These are phyloP conservation scores for Drosophila recens DNA, from an alignment of 2,888 invertebrate genomes.

Conservation along the genomic window DNA sequence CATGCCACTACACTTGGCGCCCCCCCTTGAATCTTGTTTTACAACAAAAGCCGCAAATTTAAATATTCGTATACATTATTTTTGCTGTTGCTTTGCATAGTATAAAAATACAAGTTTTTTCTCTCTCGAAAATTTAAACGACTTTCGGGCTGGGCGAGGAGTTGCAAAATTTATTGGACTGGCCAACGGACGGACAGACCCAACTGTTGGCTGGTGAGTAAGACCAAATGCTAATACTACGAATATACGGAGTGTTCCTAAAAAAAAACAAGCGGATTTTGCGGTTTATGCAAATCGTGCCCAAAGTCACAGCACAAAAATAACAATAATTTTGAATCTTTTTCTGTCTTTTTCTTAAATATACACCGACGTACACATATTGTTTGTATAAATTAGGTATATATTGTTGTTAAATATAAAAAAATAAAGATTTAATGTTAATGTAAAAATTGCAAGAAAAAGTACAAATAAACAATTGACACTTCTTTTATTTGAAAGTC, in stretches of 20 bases:
- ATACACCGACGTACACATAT: conserved; percentile 25
- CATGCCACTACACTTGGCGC: conserved; percentile 27
- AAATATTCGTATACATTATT: conserved; percentile 41
- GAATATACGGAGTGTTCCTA: conserved; percentile 6
- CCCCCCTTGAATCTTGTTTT: conserved; percentile 26
- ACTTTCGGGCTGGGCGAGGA: conserved; percentile 30
- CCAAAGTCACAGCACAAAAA: conserved; percentile 54
- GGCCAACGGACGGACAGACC: conserved; percentile 11
- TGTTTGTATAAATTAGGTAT: conserved; percentile 13
- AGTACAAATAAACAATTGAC: conserved; percentile 15
- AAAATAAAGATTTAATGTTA: conserved; percentile 57
- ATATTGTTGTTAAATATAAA: conserved; percentile 37
- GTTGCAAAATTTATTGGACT: conserved; percentile 66
- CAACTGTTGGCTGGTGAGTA: not conserved
- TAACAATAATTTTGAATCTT: conserved; percentile 37
- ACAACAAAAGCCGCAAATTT: conserved; percentile 43
- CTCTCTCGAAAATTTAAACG: conserved; percentile 46
- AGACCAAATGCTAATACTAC: conserved; percentile 66
- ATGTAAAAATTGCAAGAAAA: conserved; percentile 29
- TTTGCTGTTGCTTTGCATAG: conserved; percentile 15
- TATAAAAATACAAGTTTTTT: conserved; percentile 52
- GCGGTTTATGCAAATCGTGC: conserved; percentile 74
- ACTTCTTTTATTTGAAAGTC: not conserved
- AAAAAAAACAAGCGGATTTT: conserved; percentile 79
- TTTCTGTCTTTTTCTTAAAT: conserved; percentile 12